A percentile compares a stretch with the other conserved stretches of the same genome.
Evolutionary conservation across 1,140 invertebrate species (phyloP).

Genomic region (Drosophila nigrodunni): DNA sequence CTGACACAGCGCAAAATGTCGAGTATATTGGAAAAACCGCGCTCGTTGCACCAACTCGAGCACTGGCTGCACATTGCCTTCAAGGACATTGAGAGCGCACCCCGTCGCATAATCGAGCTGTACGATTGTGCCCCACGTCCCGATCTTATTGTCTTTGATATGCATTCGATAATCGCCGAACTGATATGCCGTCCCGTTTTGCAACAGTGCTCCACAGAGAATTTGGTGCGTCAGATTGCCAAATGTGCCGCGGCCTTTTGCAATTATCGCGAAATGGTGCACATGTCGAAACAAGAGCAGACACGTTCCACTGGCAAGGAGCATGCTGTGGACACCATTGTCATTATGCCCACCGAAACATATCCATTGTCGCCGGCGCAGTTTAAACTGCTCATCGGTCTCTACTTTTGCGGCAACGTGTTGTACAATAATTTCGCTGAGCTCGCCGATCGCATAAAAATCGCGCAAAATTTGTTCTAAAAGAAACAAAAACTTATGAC

Average conservation of each 20-base stretch:
- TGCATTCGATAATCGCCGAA: slow-evolving; percentile 52
- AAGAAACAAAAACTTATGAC: not conserved
- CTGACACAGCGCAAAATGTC: slow-evolving; percentile 41
- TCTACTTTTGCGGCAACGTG: slow-evolving; percentile 55
- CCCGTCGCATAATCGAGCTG: slow-evolving; percentile 40
- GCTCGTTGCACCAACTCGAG: slow-evolving; percentile 20
- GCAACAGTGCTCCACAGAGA: slow-evolving; percentile 52
- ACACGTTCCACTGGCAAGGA: not conserved
- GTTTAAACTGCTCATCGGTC: slow-evolving; percentile 63
- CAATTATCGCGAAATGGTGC: slow-evolving; percentile 54
- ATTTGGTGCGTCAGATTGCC: slow-evolving; percentile 60
- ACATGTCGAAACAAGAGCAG: slow-evolving; percentile 10
- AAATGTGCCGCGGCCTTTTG: slow-evolving; percentile 68
- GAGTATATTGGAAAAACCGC: slow-evolving; percentile 9
- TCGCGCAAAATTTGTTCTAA: slow-evolving; percentile 23
- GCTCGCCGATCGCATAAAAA: slow-evolving; percentile 30
- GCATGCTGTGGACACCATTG: slow-evolving; percentile 45
- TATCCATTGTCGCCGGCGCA: slow-evolving; percentile 61
- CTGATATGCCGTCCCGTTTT: slow-evolving; percentile 52
- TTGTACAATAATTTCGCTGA: slow-evolving; percentile 48
- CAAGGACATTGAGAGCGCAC: slow-evolving; percentile 55
- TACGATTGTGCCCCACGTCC: slow-evolving; percentile 25
- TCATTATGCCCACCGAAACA: slow-evolving; percentile 61
- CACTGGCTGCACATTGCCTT: slow-evolving; percentile 29
- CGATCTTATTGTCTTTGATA: slow-evolving; percentile 59